Conservation (phyloP, 1,140 invertebrate species). For the Solen grandis region DNA sequence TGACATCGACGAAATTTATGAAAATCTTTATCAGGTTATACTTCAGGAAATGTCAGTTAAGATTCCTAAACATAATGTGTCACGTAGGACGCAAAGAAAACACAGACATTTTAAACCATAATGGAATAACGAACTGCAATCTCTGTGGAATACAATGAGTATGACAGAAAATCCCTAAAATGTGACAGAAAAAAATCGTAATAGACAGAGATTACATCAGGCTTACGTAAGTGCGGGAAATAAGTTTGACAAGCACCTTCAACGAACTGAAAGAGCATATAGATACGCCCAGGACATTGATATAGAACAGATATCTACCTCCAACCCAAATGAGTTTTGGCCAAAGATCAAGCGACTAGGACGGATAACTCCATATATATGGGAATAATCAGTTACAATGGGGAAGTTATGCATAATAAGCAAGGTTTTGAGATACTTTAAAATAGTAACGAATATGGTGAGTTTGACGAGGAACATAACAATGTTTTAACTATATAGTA, state of each 20-base stretch:
- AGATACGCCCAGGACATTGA: not conserved
- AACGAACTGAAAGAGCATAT: not conserved
- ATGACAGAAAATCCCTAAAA: no score
- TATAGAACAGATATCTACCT: slow-evolving; percentile 19
- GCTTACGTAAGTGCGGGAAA: slow-evolving; percentile 14
- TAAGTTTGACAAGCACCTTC: slow-evolving; percentile 17
- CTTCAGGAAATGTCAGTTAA: not conserved
- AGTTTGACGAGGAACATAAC: slow-evolving; percentile 5
- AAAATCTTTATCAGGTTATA: not conserved
- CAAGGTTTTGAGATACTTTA: slow-evolving; percentile 9
- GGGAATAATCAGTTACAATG: not conserved
- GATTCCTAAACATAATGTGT: slow-evolving; percentile 12
- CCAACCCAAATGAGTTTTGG: slow-evolving; percentile 36
- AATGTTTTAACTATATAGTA: not conserved
- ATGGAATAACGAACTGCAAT: no score
- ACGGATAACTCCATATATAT: slow-evolving; percentile 8
- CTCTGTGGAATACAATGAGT: no score
- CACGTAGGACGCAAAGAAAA: no score
- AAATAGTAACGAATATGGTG: not conserved
- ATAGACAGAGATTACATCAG: not conserved
- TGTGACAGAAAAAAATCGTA: not conserved
- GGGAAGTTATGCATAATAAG: not conserved
- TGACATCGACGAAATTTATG: slow-evolving; percentile 13
- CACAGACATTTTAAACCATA: no score
- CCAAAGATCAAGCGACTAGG: slow-evolving; percentile 10